These are phyloP conservation scores for Genyomyrus donnyi DNA, from an alignment of 2,113 vertebrate genomes.

Conservation along the genomic window DNA sequence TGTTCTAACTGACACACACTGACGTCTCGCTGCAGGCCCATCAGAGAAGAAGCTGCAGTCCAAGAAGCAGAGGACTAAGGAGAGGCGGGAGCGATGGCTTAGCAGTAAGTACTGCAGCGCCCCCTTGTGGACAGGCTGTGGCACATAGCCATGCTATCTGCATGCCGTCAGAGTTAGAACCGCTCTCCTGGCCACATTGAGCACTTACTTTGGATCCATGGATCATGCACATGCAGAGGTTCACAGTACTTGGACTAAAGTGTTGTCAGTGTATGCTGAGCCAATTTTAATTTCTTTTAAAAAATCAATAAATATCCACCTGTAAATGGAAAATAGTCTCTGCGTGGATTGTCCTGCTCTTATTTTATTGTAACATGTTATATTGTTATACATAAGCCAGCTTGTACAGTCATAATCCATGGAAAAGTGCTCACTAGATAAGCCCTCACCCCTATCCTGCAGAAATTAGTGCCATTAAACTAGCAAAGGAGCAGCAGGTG, in stretches of 20 bases:
- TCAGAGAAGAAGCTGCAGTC: conserved; percentile 32
- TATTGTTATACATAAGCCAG: background rate
- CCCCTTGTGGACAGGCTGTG: background rate
- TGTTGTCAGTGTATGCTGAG: background rate
- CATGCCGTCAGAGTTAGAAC: background rate
- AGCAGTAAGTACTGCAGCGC: conserved; percentile 70
- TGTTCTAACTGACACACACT: background rate
- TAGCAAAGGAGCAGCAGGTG: conserved; percentile 53
- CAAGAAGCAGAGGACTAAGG: conserved; percentile 87
- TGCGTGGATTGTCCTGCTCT: background rate
- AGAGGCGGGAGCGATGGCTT: conserved; percentile 77
- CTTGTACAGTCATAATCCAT: background rate
- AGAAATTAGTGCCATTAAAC: conserved; percentile 66
- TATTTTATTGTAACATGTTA: background rate
- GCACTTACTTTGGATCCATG: background rate
- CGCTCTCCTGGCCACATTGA: background rate
- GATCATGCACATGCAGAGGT: background rate
- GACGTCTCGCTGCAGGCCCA: background rate
- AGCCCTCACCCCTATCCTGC: background rate
- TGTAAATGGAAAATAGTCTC: background rate
- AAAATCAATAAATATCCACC: background rate
- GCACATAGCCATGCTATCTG: background rate
- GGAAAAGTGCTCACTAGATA: background rate
- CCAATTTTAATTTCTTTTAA: background rate
- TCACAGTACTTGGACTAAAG: background rate